A percentile compares a stretch with the other conserved stretches of the same genome.
phyloP scores from a whole-genome alignment of 2,797 vertebrate genomes.

The Mareca strepera region DNA sequence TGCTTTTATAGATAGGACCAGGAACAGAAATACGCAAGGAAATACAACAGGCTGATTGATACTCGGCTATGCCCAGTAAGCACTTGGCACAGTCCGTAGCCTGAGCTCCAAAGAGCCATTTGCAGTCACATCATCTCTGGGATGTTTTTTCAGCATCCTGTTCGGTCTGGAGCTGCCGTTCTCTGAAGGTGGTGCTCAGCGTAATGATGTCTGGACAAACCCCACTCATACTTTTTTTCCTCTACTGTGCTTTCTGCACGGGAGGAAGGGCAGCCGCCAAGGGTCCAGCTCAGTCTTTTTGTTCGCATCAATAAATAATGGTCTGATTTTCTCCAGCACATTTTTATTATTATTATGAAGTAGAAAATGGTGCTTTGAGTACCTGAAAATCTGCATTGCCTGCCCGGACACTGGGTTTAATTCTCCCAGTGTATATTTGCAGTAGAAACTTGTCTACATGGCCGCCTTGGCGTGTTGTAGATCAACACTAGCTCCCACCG shows the following conservation, averaged over 20 bases:
- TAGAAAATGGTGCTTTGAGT: neutral
- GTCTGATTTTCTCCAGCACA: neutral
- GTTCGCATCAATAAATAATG: neutral
- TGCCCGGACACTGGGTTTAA: neutral
- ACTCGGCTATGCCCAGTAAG: neutral
- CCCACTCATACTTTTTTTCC: neutral
- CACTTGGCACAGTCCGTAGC: neutral
- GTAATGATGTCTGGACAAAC: neutral
- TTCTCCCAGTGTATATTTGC: neutral
- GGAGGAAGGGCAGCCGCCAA: neutral
- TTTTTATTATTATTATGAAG: neutral
- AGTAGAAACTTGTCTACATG: neutral
- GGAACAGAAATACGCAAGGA: neutral
- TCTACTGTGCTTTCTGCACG: neutral
- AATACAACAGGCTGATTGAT: neutral
- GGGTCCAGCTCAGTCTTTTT: neutral
- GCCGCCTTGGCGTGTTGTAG: neutral
- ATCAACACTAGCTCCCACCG: neutral
- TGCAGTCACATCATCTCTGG: neutral
- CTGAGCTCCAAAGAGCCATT: neutral
- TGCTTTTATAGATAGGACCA: conserved; percentile 3
- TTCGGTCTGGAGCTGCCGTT: neutral
- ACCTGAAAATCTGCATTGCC: neutral
- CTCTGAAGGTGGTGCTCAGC: neutral
- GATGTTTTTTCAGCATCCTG: neutral